phyloP scores from a whole-genome alignment of 2,797 vertebrate species.

The Podarcis lilfordi region DNA sequence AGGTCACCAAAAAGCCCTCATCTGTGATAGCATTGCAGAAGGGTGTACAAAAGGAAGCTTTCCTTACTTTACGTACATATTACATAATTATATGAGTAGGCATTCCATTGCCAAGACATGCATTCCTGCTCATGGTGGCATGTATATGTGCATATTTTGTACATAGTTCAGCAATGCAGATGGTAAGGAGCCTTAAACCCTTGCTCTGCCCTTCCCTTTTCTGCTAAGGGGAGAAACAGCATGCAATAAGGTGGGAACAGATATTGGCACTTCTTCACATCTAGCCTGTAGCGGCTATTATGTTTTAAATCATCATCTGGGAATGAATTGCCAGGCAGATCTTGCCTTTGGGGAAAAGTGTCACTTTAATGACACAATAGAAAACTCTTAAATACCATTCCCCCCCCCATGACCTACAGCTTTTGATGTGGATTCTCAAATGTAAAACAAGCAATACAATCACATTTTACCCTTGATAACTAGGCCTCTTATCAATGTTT shows the following conservation, averaged over 20 bases:
- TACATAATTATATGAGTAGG: not conserved
- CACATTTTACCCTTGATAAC: constrained; percentile 55
- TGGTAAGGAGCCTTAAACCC: not conserved
- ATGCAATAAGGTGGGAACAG: not conserved
- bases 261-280: not conserved
- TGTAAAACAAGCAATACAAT: constrained; percentile 58
- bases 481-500: constrained; percentile 62
- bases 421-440: constrained; percentile 52
- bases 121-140: not conserved
- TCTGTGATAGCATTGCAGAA: no score
- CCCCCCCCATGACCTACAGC: constrained; percentile 50
- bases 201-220: not conserved
- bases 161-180: no score
- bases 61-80: not conserved
- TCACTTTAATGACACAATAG: constrained; percentile 52
- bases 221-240: not conserved
- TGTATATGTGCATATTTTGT: not conserved
- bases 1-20: no score
- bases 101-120: not conserved
- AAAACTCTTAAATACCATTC: constrained; percentile 42
- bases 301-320: constrained; percentile 9
- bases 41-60: not conserved
- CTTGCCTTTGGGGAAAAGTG: constrained; percentile 48
- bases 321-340: constrained; percentile 36
- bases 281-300: not conserved